A percentile compares a stretch with the other conserved stretches of the same genome.
Conservation (phyloP, 2,888 invertebrate genomes). For the Heliconius charithonia region DNA sequence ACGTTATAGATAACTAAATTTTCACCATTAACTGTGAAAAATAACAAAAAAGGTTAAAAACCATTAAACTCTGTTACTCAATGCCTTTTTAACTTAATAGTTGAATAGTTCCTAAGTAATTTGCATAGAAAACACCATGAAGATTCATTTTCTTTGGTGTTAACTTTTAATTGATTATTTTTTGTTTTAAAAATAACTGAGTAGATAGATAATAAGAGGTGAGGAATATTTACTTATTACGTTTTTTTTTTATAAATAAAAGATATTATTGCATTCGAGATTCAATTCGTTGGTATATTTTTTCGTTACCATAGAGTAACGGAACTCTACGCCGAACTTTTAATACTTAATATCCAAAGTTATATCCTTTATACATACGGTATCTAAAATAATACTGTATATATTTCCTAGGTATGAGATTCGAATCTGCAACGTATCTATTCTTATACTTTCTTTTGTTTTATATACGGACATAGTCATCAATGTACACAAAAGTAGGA, state of each 20-base stretch:
- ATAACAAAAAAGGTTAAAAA: not conserved
- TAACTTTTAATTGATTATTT: not conserved
- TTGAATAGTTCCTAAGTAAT: not conserved
- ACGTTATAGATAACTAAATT: not conserved
- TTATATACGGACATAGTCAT: not conserved
- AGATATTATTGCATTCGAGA: too few relatives aligned
- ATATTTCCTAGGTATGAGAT: not conserved
- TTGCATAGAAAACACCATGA: not conserved
- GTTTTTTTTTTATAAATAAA: too few relatives aligned
- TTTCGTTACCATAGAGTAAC: too few relatives aligned
- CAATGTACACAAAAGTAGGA: constrained; percentile 18
- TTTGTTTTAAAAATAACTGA: not conserved
- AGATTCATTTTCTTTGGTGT: not conserved
- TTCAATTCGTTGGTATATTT: too few relatives aligned
- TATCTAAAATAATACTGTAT: not conserved
- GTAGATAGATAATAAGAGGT: not conserved
- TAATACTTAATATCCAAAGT: not conserved
- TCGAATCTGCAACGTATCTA: not conserved
- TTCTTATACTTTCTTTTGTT: not conserved
- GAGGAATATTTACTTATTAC: too few relatives aligned
- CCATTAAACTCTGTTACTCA: not conserved
- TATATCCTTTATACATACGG: too few relatives aligned
- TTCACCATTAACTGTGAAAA: not conserved
- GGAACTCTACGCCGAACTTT: not conserved
- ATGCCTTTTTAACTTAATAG: constrained; percentile 1